These are phyloP conservation scores for Pocillopora damicornis DNA, from an alignment of 64 coral and sea anemone genomes.

Conservation along the genomic window DNA sequence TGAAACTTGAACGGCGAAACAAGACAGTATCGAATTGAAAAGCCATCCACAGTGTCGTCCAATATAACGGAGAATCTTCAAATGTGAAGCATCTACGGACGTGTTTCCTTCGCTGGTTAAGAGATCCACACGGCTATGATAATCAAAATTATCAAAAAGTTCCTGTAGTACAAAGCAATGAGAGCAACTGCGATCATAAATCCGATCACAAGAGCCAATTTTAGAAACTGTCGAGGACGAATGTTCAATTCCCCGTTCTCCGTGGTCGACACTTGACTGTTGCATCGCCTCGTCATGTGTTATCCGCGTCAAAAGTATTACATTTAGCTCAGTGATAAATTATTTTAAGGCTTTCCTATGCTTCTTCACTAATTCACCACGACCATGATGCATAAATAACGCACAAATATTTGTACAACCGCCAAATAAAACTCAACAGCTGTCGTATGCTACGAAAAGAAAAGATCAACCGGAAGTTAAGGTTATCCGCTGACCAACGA, in stretches of 20 bases:
- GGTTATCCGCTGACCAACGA: conserved; percentile 10
- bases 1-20: conserved; percentile 45
- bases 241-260: conserved; percentile 15
- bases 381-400: conserved; percentile 1
- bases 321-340: not conserved
- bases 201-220: conserved; percentile 63
- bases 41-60: not conserved
- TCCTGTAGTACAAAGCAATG: conserved; percentile 65
- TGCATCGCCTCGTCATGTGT: conserved; percentile 25
- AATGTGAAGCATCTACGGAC: not conserved
- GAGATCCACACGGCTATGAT: conserved; percentile 86
- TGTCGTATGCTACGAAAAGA: not conserved
- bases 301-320: not conserved
- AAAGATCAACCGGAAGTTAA: conserved; percentile 8
- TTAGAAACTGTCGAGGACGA: conserved; percentile 30
- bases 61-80: not conserved
- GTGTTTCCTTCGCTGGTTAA: conserved; percentile 14
- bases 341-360: not conserved
- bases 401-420: conserved; percentile 12
- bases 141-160: conserved; percentile 84
- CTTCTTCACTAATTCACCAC: not conserved
- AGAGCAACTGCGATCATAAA: conserved; percentile 69
- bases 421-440: not conserved
- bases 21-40: conserved; percentile 25
- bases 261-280: conserved; percentile 3